Conservation (phyloP, 2,888 invertebrate genomes). For the Monopis laevigella region DNA sequence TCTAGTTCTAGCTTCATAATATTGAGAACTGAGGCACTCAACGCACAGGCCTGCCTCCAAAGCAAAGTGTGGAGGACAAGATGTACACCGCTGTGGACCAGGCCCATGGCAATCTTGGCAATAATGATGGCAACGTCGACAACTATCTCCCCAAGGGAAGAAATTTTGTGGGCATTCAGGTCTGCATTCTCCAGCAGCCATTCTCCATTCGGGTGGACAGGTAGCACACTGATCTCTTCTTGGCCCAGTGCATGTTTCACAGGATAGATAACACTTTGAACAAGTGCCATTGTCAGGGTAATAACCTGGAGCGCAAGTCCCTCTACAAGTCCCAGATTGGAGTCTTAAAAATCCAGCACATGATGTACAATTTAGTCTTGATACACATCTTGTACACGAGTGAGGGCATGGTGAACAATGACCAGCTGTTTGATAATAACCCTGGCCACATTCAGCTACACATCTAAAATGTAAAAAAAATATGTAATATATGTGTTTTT, state of each 20-base stretch:
- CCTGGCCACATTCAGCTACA: constrained; percentile 80
- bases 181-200: constrained; percentile 84
- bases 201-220: constrained; percentile 82
- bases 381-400: constrained; percentile 80
- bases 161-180: constrained; percentile 87
- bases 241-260: constrained; percentile 85
- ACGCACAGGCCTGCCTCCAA: constrained; percentile 76
- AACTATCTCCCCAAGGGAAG: constrained; percentile 83
- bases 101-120: constrained; percentile 89
- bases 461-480: constrained; percentile 59
- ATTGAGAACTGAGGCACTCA: constrained; percentile 79
- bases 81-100: constrained; percentile 77
- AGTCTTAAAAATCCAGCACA: constrained; percentile 80
- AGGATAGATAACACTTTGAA: constrained; percentile 84
- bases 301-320: constrained; percentile 82
- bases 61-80: constrained; percentile 77
- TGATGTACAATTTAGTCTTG: constrained; percentile 81
- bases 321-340: constrained; percentile 84
- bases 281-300: constrained; percentile 88
- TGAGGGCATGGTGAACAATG: constrained; percentile 82
- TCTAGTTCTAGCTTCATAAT: constrained; percentile 74
- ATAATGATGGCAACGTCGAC: constrained; percentile 88
- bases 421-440: constrained; percentile 78
- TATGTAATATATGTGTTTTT: neutral
- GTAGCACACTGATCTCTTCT: constrained; percentile 85